Percentiles rank a stretch among this genome's conserved stretches.
These are phyloP conservation scores for Orestias chungarensis DNA, from an alignment of 2,797 vertebrate genomes.

Conservation along the genomic window DNA sequence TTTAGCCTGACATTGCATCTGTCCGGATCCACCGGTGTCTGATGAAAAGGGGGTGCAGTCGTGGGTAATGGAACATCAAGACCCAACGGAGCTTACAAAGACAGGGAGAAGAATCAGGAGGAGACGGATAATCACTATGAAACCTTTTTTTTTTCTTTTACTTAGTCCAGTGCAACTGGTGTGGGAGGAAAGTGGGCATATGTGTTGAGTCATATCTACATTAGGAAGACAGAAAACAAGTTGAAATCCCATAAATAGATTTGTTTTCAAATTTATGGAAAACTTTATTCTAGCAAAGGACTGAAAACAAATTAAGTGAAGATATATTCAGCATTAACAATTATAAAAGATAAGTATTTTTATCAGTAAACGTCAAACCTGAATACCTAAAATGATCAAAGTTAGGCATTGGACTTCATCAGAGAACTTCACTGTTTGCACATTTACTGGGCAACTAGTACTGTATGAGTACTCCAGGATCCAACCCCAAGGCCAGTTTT, in stretches of 20 bases:
- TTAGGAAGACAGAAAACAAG: conserved; percentile 9
- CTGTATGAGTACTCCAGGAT: background rate
- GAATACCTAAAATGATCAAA: background rate
- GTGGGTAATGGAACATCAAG: conserved; percentile 25
- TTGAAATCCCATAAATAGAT: background rate
- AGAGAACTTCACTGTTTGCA: background rate
- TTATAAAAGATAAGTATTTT: background rate
- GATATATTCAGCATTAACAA: background rate
- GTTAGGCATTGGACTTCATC: background rate
- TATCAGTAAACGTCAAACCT: background rate
- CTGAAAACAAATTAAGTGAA: background rate
- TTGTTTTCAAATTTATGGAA: conserved; percentile 7
- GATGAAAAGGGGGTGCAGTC: conserved; percentile 56
- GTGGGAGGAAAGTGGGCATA: conserved; percentile 40
- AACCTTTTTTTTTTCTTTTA: conserved; percentile 26
- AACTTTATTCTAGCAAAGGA: conserved; percentile 5
- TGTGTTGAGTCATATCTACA: conserved; percentile 30
- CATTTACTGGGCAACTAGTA: background rate
- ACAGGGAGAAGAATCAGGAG: conserved; percentile 14
- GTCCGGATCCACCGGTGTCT: conserved; percentile 36
- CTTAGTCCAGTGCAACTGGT: conserved; percentile 19
- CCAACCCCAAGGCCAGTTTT: too few relatives aligned
- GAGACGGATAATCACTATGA: conserved; percentile 49
- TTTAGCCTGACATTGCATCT: conserved; percentile 46
- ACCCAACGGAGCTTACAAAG: conserved; percentile 42